Base-by-base conservation (phyloP, 2,113 vertebrate species). In the Agapornis roseicollis region DNA sequence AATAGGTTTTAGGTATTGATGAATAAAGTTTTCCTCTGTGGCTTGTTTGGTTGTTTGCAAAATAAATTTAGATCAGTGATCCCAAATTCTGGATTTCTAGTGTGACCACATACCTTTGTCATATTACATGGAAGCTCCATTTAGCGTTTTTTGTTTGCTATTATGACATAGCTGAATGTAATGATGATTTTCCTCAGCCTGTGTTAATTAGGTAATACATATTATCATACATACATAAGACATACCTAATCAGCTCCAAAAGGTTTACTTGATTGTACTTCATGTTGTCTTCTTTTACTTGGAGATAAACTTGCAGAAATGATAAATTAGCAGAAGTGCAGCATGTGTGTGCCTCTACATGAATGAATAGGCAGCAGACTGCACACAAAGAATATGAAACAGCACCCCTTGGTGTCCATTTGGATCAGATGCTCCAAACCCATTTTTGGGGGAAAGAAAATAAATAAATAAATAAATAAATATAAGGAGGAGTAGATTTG, bases 401-500 rank as follows among this genome's bases (percentile, higher is more conserved):
- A 98, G 96, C 89, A 77, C 93, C 96, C 42, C 85, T 91, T 95
- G 63, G 96, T 89, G 98, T 52, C 55, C 23, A 31, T 11, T 46
- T 79, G 1, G 1, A 49, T 47, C 37, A 70, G 44, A 11, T 71
- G 49, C 60, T 90, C 17, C 22, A 77, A 85, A 78, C 35, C 3
- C 14, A 27, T n/a, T 33, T 56, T 22, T 19, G 55, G 5, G 29
- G 9, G 19, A 12, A 10, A 6, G 44, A 12, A 12, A 42, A 1
- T 6, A 4, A 17, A 12, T 37, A 1, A 7, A 4, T 15, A 25
- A 24, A 88, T 66, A 41, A 44, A 18, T n/a, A n/a, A n/a, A n/a
- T n/a, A n/a, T n/a, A n/a, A n/a, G n/a, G 44, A 20, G 2, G 2
- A 71, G 13, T 25, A 49, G 14, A 39, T 47, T 66, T 19, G 2